These are phyloP conservation scores for Calidris pugnax DNA, from an alignment of 2,113 vertebrate genomes.

Conservation along the genomic window DNA sequence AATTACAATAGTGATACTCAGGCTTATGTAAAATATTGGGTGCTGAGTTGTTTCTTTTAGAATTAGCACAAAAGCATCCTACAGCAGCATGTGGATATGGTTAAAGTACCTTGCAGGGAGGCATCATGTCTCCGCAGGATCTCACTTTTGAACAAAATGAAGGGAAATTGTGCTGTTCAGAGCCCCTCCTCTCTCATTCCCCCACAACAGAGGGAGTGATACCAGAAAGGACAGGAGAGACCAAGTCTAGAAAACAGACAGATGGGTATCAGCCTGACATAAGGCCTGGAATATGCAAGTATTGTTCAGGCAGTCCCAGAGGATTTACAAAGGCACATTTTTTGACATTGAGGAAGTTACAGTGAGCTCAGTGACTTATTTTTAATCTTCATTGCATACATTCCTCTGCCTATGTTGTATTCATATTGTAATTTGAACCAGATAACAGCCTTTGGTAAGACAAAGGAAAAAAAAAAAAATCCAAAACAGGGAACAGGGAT, in stretches of 20 bases:
- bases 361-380: slow-evolving; percentile 21
- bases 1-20: background rate
- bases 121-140: background rate
- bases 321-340: slow-evolving; percentile 18
- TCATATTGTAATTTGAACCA: background rate
- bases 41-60: background rate
- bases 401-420: background rate
- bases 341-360: slow-evolving; percentile 42
- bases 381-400: slow-evolving; percentile 4
- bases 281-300: slow-evolving; percentile 33
- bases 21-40: background rate
- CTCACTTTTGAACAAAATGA: background rate
- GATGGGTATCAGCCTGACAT: background rate
- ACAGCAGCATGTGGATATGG: background rate
- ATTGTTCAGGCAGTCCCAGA: background rate
- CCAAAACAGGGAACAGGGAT: background rate
- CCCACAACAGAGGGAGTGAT: background rate
- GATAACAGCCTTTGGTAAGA: background rate
- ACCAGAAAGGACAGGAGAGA: slow-evolving; percentile 1
- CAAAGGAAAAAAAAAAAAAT: background rate
- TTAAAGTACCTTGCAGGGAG: background rate
- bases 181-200: background rate
- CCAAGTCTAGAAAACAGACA: background rate
- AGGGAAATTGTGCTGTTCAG: background rate
- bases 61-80: background rate